These are phyloP conservation scores for Heliothis virescens DNA, from an alignment of 1,140 invertebrate genomes.

Conservation along the genomic window DNA sequence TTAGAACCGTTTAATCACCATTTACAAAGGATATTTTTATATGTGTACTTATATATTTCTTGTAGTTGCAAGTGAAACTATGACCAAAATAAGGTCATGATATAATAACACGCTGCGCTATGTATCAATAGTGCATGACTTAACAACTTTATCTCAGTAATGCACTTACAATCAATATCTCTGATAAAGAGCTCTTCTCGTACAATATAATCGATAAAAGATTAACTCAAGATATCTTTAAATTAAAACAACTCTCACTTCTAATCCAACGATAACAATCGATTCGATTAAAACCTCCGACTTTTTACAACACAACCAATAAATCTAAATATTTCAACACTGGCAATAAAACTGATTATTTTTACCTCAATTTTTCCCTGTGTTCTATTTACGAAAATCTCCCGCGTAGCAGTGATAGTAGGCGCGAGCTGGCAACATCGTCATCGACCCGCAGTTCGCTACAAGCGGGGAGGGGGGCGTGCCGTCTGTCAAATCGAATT, in stretches of 20 bases:
- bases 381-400: conserved; percentile 46
- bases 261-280: background rate
- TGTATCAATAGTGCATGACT: background rate
- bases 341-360: conserved; percentile 22
- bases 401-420: conserved; percentile 44
- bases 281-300: background rate
- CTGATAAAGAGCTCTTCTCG: background rate
- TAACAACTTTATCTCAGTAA: conserved; percentile 5
- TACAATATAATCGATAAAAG: background rate
- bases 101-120: background rate
- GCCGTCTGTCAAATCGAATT: conserved; percentile 80
- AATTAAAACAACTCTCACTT: conserved; percentile 13
- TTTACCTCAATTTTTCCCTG: conserved; percentile 6
- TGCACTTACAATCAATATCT: conserved; percentile 20
- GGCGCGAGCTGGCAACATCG: conserved; percentile 65
- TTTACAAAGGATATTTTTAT: too few species aligned
- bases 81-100: background rate
- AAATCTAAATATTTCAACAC: conserved; percentile 15
- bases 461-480: conserved; percentile 63
- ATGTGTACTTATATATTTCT: too few species aligned
- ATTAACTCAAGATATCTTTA: background rate
- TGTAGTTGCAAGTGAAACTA: background rate
- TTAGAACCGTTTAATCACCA: too few species aligned
- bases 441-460: conserved; percentile 72
- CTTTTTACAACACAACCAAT: background rate